Percentiles rank a stretch among this genome's conserved stretches.
These are phyloP conservation scores for Chrysemys picta DNA, from an alignment of 2,113 vertebrate species.

Conservation along the genomic window DNA sequence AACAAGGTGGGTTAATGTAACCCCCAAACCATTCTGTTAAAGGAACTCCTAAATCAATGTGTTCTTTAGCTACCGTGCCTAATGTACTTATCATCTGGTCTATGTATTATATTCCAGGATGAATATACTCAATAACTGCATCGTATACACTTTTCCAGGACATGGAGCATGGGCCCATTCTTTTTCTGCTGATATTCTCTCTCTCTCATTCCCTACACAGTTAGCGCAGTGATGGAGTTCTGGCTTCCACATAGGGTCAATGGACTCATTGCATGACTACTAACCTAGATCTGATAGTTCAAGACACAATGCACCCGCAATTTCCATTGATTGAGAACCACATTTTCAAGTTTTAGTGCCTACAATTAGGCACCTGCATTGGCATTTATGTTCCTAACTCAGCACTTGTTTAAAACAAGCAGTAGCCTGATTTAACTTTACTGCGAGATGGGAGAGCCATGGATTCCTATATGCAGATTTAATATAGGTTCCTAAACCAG, in stretches of 20 bases:
- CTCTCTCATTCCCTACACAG: background rate
- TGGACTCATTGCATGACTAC: background rate
- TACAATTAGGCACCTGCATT: background rate
- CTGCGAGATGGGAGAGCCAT: background rate
- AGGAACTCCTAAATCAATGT: background rate
- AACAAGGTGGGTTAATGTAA: background rate
- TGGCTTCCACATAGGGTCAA: background rate
- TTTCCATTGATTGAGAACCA: background rate
- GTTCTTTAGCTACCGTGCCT: background rate
- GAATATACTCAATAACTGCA: background rate
- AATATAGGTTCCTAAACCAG: background rate
- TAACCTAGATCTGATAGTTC: background rate
- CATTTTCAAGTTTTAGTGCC: background rate
- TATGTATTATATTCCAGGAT: background rate
- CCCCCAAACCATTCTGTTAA: background rate
- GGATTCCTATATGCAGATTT: background rate
- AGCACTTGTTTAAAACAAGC: background rate
- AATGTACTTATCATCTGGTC: background rate
- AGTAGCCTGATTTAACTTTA: background rate
- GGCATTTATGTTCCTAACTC: background rate
- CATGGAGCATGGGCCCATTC: background rate
- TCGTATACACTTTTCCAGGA: background rate
- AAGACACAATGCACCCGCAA: background rate
- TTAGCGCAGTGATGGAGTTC: background rate
- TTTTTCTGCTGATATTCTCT: background rate